A percentile compares a stretch with the other conserved stretches of the same genome.
phyloP scores from a whole-genome alignment of 2,888 invertebrate genomes.

The Brenthis ino region DNA sequence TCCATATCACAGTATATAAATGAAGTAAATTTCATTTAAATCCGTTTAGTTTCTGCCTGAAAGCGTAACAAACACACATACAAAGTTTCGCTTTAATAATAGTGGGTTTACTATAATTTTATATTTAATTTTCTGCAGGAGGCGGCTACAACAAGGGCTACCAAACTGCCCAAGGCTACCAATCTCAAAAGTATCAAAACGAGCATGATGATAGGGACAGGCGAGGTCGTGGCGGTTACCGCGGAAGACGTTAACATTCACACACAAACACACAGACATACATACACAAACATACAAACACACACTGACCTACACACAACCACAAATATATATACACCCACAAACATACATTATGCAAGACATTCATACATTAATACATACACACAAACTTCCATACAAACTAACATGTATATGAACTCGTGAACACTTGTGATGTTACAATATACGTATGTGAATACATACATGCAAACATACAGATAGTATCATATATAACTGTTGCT shows the following conservation, averaged over 20 bases:
- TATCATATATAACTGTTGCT: too few species aligned
- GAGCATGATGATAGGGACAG: conserved; percentile 70
- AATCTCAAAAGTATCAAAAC: conserved; percentile 55
- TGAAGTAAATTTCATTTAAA: too few species aligned
- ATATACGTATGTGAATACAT: too few species aligned
- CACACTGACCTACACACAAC: not conserved
- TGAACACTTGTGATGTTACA: too few species aligned
- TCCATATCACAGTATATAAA: too few species aligned
- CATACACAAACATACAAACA: not conserved
- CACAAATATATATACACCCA: not conserved
- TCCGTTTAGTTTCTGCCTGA: too few species aligned
- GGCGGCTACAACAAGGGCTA: conserved; percentile 38
- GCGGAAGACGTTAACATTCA: conserved; percentile 56
- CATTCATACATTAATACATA: not conserved
- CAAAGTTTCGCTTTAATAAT: too few species aligned
- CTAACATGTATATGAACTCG: too few species aligned
- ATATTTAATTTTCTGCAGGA: not conserved
- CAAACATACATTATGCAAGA: not conserved
- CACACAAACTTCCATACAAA: not conserved
- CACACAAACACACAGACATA: not conserved
- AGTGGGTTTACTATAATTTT: too few species aligned
- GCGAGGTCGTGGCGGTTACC: conserved; percentile 58
- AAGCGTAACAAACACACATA: too few species aligned
- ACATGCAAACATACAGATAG: too few species aligned
- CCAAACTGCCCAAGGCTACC: conserved; percentile 38